These are phyloP conservation scores for Metopia argyrocephala DNA, from an alignment of 2,888 invertebrate species.

Conservation along the genomic window DNA sequence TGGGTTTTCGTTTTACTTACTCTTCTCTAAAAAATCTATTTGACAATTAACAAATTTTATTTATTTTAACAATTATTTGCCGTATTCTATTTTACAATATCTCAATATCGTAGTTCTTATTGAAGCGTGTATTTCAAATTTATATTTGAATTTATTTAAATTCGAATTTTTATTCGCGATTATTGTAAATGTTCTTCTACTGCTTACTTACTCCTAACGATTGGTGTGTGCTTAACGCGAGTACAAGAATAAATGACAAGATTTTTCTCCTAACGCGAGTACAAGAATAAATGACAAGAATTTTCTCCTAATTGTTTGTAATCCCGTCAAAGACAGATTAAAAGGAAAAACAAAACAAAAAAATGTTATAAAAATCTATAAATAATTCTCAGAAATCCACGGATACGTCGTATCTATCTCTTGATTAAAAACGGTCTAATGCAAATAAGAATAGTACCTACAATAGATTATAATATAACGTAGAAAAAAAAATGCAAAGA, in stretches of 20 bases:
- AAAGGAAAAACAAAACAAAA: neutral
- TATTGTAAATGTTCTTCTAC: constrained; percentile 6
- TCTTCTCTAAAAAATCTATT: no score
- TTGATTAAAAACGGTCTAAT: no score
- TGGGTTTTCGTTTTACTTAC: no score
- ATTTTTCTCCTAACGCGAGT: constrained; percentile 45
- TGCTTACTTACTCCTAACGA: constrained; percentile 53
- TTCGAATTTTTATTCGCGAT: neutral
- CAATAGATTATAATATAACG: constrained; percentile 19
- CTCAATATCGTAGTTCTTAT: no score
- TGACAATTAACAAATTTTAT: no score
- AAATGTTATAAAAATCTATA: no score
- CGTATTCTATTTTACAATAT: no score
- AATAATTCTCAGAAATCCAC: no score
- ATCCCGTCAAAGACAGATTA: constrained; percentile 39
- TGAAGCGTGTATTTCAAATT: no score
- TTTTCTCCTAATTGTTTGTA: constrained; percentile 44
- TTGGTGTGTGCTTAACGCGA: constrained; percentile 44
- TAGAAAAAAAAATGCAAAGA: constrained; percentile 29
- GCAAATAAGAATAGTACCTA: neutral
- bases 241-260: constrained; percentile 32
- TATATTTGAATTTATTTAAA: neutral
- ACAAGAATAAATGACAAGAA: constrained; percentile 37
- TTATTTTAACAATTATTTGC: no score
- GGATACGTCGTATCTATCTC: no score